phyloP scores from a whole-genome alignment of 2,113 vertebrate species.

The Anoura caudifer region DNA sequence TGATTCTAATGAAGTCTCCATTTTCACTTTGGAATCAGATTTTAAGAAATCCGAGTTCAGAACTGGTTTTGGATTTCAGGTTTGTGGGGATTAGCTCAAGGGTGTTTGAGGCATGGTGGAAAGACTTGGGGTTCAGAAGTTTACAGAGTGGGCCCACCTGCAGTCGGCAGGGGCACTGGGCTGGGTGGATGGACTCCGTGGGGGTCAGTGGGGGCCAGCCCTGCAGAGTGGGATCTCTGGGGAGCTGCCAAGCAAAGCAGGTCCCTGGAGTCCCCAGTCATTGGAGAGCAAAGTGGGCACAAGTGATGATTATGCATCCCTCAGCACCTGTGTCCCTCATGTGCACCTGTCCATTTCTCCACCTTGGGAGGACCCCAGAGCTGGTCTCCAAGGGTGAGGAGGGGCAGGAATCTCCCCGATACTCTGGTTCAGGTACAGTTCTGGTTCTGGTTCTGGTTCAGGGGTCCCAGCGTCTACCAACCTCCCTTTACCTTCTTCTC shows the following conservation, averaged over 20 bases:
- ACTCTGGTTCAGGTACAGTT: background rate
- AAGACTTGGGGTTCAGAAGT: background rate
- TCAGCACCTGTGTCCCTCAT: rapidly evolving
- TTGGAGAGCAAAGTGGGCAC: background rate
- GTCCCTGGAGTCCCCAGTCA: background rate
- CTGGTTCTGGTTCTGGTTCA: too few relatives aligned
- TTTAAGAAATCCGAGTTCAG: background rate
- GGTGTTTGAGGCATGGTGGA: background rate
- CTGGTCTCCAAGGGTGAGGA: background rate
- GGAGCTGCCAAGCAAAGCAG: background rate
- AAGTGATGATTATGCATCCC: rapidly evolving
- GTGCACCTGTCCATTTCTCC: background rate
- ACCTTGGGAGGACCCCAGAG: background rate
- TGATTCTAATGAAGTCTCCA: background rate
- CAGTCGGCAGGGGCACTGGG: background rate
- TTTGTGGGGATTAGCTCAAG: background rate
- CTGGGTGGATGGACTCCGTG: background rate
- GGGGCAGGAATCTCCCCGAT: background rate
- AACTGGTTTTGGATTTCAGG: background rate
- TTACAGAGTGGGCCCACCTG: background rate
- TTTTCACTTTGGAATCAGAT: background rate
- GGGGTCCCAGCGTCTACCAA: too few relatives aligned
- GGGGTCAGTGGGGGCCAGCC: background rate
- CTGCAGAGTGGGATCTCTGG: background rate
- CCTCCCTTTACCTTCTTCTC: background rate